Percentiles rank a stretch among this genome's conserved stretches.
Evolutionary conservation across 2,113 vertebrate species (phyloP).

Genomic region (Sialia sialis): DNA sequence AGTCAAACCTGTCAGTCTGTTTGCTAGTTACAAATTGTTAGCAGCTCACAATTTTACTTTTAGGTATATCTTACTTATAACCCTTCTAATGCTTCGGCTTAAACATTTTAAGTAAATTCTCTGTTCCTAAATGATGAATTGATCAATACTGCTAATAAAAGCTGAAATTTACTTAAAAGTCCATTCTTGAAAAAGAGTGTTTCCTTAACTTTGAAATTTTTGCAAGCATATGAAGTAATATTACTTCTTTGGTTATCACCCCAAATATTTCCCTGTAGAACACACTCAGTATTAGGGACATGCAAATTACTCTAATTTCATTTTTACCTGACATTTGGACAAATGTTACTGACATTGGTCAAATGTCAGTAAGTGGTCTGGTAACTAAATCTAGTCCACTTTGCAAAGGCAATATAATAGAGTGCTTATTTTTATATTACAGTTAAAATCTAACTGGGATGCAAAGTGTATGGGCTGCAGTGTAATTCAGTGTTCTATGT

Average conservation of each 20-base stretch:
- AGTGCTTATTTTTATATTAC: constrained; percentile 31
- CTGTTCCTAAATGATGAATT: not conserved
- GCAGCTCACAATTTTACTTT: not conserved
- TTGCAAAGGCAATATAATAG: constrained; percentile 25
- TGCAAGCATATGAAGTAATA: not conserved
- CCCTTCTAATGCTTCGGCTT: not conserved
- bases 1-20: not conserved
- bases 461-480: not conserved
- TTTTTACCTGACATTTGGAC: not conserved
- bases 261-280: not conserved
- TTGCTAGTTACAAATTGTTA: not conserved
- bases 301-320: not conserved
- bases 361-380: not conserved
- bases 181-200: not conserved
- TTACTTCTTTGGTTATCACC: not conserved
- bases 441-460: constrained; percentile 12
- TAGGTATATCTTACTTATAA: not conserved
- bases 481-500: not conserved
- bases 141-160: not conserved
- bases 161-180: not conserved
- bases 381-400: not conserved
- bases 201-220: not conserved
- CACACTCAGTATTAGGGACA: not conserved
- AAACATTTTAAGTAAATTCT: not conserved
- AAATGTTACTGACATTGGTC: too few relatives aligned